Conservation (phyloP, 2,888 invertebrate species). For the Adelognathus sp. region DNA sequence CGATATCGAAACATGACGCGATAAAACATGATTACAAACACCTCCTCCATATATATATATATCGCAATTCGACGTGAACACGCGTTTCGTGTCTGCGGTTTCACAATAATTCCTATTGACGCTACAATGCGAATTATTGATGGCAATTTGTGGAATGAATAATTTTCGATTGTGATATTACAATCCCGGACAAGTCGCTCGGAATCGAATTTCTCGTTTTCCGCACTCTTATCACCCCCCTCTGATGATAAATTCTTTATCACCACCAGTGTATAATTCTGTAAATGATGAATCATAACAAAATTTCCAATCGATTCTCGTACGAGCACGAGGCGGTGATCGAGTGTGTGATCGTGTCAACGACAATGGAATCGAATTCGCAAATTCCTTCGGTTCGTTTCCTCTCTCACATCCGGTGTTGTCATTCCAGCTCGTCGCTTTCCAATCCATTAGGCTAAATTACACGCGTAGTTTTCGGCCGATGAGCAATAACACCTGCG, state of each 20-base stretch:
- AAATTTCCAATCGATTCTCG: slow-evolving; percentile 10
- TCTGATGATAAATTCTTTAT: slow-evolving; percentile 27
- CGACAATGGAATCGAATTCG: slow-evolving; percentile 27
- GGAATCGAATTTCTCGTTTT: neutral
- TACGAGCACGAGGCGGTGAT: neutral
- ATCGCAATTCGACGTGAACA: neutral
- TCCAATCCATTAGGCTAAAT: slow-evolving; percentile 33
- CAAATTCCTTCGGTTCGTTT: slow-evolving; percentile 24
- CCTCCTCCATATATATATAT: neutral
- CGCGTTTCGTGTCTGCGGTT: neutral
- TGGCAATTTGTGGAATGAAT: neutral
- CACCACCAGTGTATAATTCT: slow-evolving; percentile 22
- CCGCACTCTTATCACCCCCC: neutral
- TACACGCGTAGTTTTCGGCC: slow-evolving; percentile 16
- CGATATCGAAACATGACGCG: slow-evolving; percentile 66
- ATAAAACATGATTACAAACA: slow-evolving; percentile 9
- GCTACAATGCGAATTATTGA: neutral
- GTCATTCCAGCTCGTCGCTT: slow-evolving; percentile 5
- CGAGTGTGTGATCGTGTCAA: neutral
- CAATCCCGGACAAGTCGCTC: neutral
- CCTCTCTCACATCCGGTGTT: slow-evolving; percentile 4
- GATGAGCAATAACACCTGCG: neutral
- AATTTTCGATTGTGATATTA: neutral
- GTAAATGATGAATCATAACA: neutral
- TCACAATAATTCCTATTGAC: neutral